Percentiles rank a stretch among this genome's conserved stretches.
phyloP scores from a whole-genome alignment of 2,888 invertebrate species.

The Orthonevra nobilis region DNA sequence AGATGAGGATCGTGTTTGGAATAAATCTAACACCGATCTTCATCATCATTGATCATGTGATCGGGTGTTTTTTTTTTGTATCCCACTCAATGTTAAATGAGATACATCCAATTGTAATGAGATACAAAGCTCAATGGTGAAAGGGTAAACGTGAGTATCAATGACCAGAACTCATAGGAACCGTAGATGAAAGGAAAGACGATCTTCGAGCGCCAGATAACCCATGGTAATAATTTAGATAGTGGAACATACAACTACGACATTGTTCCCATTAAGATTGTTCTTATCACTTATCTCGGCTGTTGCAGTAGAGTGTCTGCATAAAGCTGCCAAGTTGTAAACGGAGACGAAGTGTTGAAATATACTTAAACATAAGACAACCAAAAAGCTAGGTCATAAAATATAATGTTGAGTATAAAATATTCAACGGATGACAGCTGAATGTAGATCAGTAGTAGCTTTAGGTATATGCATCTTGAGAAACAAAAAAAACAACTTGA shows the following conservation, averaged over 20 bases:
- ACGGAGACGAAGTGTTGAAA: background rate
- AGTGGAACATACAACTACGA: background rate
- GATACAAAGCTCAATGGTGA: conserved; percentile 21
- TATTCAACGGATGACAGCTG: too few species aligned
- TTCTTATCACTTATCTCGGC: background rate
- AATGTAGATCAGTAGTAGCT: too few species aligned
- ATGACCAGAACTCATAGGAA: too few species aligned
- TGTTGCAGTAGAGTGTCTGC: background rate
- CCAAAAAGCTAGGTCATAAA: too few species aligned
- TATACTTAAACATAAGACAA: background rate
- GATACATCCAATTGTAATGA: conserved; percentile 35
- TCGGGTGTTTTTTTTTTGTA: background rate
- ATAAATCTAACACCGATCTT: too few species aligned
- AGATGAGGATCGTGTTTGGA: background rate
- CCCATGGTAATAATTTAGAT: conserved; percentile 40
- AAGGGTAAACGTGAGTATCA: conserved; percentile 38
- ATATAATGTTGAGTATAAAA: too few species aligned
- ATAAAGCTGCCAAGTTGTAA: background rate
- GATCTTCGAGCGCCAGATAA: conserved; percentile 20
- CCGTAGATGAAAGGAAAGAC: too few species aligned
- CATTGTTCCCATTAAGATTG: conserved; percentile 9
- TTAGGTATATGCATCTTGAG: too few species aligned
- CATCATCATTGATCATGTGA: conserved; percentile 21
- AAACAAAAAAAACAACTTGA: too few species aligned
- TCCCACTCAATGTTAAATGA: conserved; percentile 26